Percentiles rank a stretch among this genome's conserved stretches.
Conservation (phyloP, 2,113 vertebrate genomes). For the Ploceus nigricollis region DNA sequence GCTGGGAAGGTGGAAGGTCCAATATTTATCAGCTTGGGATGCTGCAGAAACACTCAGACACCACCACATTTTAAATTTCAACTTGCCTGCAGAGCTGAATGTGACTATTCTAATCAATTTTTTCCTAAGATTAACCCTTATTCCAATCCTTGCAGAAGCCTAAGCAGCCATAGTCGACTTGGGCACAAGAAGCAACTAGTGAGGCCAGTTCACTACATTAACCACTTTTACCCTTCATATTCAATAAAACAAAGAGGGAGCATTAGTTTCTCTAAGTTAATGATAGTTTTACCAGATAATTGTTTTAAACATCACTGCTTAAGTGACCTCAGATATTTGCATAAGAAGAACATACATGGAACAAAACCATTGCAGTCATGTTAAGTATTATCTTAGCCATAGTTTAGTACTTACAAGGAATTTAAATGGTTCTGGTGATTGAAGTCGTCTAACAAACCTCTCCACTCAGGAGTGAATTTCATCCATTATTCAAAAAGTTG, state of each 20-base stretch:
- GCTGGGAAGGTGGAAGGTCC: neutral
- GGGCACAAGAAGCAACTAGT: neutral
- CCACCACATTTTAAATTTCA: neutral
- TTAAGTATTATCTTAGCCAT: neutral
- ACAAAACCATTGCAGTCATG: neutral
- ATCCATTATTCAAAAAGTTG: neutral
- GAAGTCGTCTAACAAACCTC: neutral
- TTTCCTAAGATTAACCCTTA: neutral
- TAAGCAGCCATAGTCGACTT: neutral
- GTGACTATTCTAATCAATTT: neutral
- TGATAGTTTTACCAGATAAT: neutral
- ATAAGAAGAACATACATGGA: neutral
- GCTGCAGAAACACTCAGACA: neutral
- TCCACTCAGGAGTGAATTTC: neutral
- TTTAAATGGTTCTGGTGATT: neutral
- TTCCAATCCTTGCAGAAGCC: neutral
- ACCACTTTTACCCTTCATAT: neutral
- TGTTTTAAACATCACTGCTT: neutral
- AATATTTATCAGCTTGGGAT: neutral
- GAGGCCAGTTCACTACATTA: neutral
- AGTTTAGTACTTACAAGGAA: neutral
- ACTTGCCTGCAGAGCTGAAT: neutral
- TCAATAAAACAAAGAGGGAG: neutral
- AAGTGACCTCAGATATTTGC: neutral
- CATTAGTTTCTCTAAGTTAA: neutral